These are phyloP conservation scores for Anolis carolinensis DNA, from an alignment of 2,113 vertebrate genomes.

Conservation along the genomic window DNA sequence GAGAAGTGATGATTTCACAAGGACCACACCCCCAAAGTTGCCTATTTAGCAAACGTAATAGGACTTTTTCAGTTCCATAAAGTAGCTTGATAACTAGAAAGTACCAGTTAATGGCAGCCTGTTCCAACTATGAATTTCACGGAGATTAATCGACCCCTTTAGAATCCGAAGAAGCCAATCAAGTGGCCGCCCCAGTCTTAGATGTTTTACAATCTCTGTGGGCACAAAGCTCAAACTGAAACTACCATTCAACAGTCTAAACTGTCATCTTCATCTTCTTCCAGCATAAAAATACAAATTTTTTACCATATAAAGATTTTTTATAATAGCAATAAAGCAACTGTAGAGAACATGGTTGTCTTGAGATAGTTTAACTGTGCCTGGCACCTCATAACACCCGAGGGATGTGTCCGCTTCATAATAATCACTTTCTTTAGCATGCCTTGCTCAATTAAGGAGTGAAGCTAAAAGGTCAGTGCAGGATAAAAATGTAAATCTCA, in stretches of 20 bases:
- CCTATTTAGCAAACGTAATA: constrained; percentile 78
- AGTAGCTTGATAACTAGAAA: constrained; percentile 82
- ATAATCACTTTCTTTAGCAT: constrained; percentile 76
- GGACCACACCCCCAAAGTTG: constrained; percentile 78
- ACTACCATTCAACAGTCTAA: constrained; percentile 78
- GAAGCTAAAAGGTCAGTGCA: constrained; percentile 81
- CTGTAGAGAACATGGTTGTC: constrained; percentile 83
- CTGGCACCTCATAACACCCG: constrained; percentile 77
- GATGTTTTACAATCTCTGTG: constrained; percentile 82
- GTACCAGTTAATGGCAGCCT: constrained; percentile 80
- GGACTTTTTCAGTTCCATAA: constrained; percentile 82
- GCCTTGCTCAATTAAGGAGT: constrained; percentile 79
- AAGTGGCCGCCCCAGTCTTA: constrained; percentile 66
- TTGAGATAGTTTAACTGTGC: constrained; percentile 83
- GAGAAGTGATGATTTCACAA: constrained; percentile 67
- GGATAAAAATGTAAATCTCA: constrained; percentile 79
- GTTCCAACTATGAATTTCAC: constrained; percentile 83
- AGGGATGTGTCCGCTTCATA: constrained; percentile 76
- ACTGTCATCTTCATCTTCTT: constrained; percentile 83
- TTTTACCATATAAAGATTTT: constrained; percentile 84
- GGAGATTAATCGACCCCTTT: constrained; percentile 84
- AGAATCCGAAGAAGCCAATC: constrained; percentile 76
- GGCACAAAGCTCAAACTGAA: constrained; percentile 76
- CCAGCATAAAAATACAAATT: constrained; percentile 85
- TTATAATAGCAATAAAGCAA: constrained; percentile 86